Base-by-base conservation (phyloP, 2,797 vertebrate genomes). In the Acanthis flammea region DNA sequence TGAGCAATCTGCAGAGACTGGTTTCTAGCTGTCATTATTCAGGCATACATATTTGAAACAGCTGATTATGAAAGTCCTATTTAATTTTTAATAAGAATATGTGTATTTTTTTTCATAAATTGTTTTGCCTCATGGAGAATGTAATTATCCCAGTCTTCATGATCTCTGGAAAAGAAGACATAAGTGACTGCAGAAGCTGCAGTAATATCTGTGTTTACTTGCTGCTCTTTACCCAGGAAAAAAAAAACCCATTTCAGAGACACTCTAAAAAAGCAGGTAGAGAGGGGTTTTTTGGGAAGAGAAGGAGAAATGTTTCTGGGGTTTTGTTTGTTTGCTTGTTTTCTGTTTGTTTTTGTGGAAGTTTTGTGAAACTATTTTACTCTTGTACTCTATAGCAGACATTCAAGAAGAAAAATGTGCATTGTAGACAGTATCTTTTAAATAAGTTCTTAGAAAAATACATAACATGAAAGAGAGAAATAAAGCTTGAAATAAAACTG, bases 41-140 rank as follows among this genome's bases (percentile, higher is more conserved):
- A 78, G 27, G 6, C 57, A 23, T 91, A 73, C 54, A 19, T 90
- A 70, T 95, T 96, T 95, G 72, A 80, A 76, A 61, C 66, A 70
- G 45, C 77, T 93, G 88, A 96, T 97, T 94, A 62, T 82, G 70
- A 61, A 95, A 88, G 48, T 91, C 66, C 10, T 85, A 15, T 86
- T 97, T 93, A 94, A 96, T 97, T 94, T 97, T 96, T 94, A 94
- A 95, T 95, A 79, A 61, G 55, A 63, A 71, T 88, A 70, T 48
- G 35, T 86, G n/a, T 62, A 42, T 4, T 23, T 57, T 88, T 86
- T 86, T 75, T 63, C 27, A 24, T 35, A 85, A 63, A 75, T 73
- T 86, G 72, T 95, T 92, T 93, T 84, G 67, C 67, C 44, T 90
- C 28, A 44, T 92, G 50, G 42, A 61, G 65, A 80, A 81, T 73